Conservation (phyloP, 2,888 invertebrate genomes). For the Pedicia rivosa region DNA sequence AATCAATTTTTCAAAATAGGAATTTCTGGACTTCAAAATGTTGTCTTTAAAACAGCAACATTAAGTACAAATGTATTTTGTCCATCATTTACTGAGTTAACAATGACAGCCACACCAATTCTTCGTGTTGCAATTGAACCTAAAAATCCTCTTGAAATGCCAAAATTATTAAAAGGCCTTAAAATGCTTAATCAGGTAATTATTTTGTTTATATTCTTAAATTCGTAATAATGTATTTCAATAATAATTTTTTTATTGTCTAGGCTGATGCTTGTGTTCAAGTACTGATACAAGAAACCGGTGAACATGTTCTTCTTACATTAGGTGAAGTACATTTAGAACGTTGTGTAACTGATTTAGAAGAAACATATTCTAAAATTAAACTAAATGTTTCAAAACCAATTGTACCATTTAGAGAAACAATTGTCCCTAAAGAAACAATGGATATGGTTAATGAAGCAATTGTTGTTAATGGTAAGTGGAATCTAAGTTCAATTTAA, state of each 20-base stretch:
- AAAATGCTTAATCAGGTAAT: constrained; percentile 79
- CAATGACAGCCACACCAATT: constrained; percentile 66
- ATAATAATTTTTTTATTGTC: too few relatives aligned
- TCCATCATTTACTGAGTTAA: constrained; percentile 75
- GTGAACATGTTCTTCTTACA: constrained; percentile 87
- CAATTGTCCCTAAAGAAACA: constrained; percentile 65
- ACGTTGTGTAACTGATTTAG: constrained; percentile 85
- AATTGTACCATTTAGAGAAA: constrained; percentile 93
- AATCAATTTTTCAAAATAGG: constrained; percentile 37
- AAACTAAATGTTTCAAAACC: constrained; percentile 86
- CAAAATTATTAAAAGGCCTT: constrained; percentile 55
- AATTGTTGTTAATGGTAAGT: constrained; percentile 41
- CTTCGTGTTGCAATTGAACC: constrained; percentile 89
- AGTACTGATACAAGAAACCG: constrained; percentile 79
- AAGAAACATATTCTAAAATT: constrained; percentile 63
- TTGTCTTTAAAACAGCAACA: constrained; percentile 80
- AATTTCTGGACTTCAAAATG: constrained; percentile 71
- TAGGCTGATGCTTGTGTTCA: constrained; percentile 83
- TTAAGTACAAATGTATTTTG: constrained; percentile 65
- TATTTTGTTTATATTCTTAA: constrained; percentile 36
- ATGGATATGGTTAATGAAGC: constrained; percentile 75
- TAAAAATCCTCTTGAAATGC: constrained; percentile 59
- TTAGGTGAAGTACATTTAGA: constrained; percentile 96
- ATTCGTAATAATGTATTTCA: too few relatives aligned
- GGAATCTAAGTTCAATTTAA: background rate